Evolutionary conservation across 2,888 invertebrate species (phyloP).

Genomic region (Acrobeloides nanus): DNA sequence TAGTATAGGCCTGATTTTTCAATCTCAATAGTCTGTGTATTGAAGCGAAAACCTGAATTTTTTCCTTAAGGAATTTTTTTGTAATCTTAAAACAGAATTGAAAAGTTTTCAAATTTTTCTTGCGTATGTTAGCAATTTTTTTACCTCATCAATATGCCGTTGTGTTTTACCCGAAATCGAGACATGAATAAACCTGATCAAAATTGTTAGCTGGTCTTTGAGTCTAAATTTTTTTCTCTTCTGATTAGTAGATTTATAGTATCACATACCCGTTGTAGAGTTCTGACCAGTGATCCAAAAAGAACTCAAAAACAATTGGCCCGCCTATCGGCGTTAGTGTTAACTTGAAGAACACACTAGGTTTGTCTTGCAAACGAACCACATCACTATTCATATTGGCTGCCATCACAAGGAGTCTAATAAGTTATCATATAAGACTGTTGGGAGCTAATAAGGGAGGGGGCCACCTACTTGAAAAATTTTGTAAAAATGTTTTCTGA

Average conservation of each 20-base stretch:
- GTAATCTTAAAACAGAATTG: too few species aligned
- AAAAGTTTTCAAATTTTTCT: too few species aligned
- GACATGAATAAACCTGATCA: too few species aligned
- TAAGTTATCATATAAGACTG: neutral
- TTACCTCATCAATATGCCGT: too few species aligned
- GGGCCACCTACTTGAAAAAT: too few species aligned
- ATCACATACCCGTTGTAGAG: conserved; percentile 36
- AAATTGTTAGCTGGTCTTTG: conserved; percentile 35
- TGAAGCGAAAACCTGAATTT: too few species aligned
- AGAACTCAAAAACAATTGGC: conserved; percentile 36
- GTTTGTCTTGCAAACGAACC: conserved; percentile 43
- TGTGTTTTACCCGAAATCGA: too few species aligned
- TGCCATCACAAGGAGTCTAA: conserved; percentile 34
- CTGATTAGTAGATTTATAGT: conserved; percentile 2
- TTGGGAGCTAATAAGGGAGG: too few species aligned
- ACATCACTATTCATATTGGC: conserved; percentile 31
- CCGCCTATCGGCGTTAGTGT: conserved; percentile 26
- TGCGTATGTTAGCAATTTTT: too few species aligned
- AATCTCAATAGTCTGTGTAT: too few species aligned
- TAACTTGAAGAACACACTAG: conserved; percentile 33
- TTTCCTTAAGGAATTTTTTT: too few species aligned
- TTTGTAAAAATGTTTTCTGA: neutral
- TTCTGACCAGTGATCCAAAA: conserved; percentile 42
- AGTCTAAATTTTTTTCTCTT: conserved; percentile 30
- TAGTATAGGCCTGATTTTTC: too few species aligned